Percentiles rank a stretch among this genome's conserved stretches.
Conservation (phyloP, 2,888 invertebrate species). For the Melinaea menophilus region DNA sequence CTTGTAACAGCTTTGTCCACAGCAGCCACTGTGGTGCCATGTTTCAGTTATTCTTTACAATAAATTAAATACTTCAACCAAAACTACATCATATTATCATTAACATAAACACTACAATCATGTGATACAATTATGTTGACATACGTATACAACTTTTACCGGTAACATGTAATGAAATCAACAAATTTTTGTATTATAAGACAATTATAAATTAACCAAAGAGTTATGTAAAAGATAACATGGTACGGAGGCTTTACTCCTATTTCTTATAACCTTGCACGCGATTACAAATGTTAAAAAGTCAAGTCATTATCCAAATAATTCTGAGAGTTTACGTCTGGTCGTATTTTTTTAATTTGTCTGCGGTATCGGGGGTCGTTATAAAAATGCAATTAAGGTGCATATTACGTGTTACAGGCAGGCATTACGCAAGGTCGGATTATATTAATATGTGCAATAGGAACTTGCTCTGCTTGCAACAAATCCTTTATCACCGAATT, state of each 20-base stretch:
- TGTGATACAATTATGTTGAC: neutral
- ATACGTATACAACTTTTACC: conserved; percentile 16
- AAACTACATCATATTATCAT: neutral
- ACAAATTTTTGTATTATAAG: conserved; percentile 18
- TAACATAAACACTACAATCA: neutral
- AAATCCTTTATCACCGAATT: neutral
- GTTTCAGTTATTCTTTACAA: neutral
- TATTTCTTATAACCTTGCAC: conserved; percentile 51
- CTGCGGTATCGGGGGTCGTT: conserved; percentile 16
- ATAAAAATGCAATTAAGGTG: conserved; percentile 14
- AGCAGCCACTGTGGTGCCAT: conserved; percentile 11
- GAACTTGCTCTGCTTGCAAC: neutral
- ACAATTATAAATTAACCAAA: conserved; percentile 30
- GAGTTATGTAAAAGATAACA: conserved; percentile 41
- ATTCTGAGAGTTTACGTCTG: conserved; percentile 34
- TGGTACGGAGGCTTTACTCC: conserved; percentile 48
- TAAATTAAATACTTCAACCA: neutral
- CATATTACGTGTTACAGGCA: conserved; percentile 9
- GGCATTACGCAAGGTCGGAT: neutral
- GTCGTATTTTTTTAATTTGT: conserved; percentile 36
- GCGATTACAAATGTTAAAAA: conserved; percentile 44
- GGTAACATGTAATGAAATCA: conserved; percentile 12
- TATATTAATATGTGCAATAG: conserved; percentile 3
- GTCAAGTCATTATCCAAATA: conserved; percentile 36
- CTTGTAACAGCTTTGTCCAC: conserved; percentile 6